phyloP scores from a whole-genome alignment of 2,113 vertebrate genomes.

The Dasyornis broadbenti region DNA sequence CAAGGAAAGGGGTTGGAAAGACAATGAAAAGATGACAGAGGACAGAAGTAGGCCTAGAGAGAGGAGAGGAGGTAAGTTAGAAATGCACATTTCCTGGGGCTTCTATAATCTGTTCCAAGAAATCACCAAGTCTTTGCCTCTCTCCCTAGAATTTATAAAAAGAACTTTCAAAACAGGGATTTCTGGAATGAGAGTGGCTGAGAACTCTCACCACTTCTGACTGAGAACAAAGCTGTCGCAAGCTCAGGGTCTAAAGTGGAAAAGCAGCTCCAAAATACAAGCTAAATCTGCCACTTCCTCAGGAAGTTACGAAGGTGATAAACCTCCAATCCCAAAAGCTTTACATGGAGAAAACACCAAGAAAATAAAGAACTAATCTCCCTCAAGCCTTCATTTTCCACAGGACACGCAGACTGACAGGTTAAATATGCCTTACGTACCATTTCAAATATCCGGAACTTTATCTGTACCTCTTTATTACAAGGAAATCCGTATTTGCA shows the following conservation, averaged over 20 bases:
- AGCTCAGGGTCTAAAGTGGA: not conserved
- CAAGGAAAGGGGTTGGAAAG: slow-evolving; percentile 1
- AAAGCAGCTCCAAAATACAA: not conserved
- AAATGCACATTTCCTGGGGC: not conserved
- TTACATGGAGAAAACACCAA: not conserved
- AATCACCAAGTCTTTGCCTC: not conserved
- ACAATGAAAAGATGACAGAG: slow-evolving; percentile 7
- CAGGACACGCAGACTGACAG: not conserved
- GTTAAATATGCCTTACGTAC: not conserved
- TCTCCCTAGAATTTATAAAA: not conserved
- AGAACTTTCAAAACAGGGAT: not conserved
- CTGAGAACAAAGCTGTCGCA: not conserved
- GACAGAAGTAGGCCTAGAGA: slow-evolving; percentile 34
- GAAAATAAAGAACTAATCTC: not conserved
- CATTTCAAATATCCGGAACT: not conserved
- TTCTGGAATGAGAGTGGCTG: not conserved
- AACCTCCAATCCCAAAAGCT: not conserved
- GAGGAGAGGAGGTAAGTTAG: not conserved
- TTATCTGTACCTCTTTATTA: not conserved
- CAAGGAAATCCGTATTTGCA: not conserved
- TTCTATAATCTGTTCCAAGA: not conserved
- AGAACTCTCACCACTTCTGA: not conserved
- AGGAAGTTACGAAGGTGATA: not conserved
- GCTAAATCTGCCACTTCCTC: not conserved
- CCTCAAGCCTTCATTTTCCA: not conserved